These are phyloP conservation scores for Drosophila pandora DNA, from an alignment of 1,140 invertebrate species.

Conservation along the genomic window DNA sequence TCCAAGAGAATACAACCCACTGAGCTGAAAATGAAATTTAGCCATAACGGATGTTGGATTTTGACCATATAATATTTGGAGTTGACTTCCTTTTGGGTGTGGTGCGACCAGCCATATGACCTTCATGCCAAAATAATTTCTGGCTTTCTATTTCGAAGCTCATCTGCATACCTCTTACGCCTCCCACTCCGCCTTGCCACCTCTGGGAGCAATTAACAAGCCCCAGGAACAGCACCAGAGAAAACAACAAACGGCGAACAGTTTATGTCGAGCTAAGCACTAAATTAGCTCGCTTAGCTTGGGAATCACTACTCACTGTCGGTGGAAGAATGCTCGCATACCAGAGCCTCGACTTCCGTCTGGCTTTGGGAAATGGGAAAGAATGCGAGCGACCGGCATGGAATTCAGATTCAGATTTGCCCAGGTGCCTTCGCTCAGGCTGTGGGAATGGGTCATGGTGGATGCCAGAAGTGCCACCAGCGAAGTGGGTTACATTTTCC, in stretches of 20 bases:
- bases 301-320: slow-evolving; percentile 22
- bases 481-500: slow-evolving; percentile 40
- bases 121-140: slow-evolving; percentile 60
- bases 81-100: slow-evolving; percentile 51
- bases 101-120: slow-evolving; percentile 41
- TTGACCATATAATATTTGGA: slow-evolving; percentile 32
- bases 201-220: slow-evolving; percentile 13
- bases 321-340: slow-evolving; percentile 57
- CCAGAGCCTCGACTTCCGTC: slow-evolving; percentile 65
- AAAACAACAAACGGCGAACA: slow-evolving; percentile 21
- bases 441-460: slow-evolving; percentile 73
- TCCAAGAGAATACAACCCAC: slow-evolving; percentile 1
- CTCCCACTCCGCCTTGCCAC: neutral
- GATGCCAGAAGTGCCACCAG: slow-evolving; percentile 13
- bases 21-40: slow-evolving; percentile 65
- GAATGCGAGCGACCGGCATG: slow-evolving; percentile 53
- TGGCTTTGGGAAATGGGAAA: slow-evolving; percentile 62
- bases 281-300: slow-evolving; percentile 64
- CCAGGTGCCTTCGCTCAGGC: slow-evolving; percentile 33
- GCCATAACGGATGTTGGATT: slow-evolving; percentile 62
- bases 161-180: slow-evolving; percentile 9
- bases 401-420: slow-evolving; percentile 63
- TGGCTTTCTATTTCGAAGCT: slow-evolving; percentile 69
- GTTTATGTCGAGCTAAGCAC: slow-evolving; percentile 51
- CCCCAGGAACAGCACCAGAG: slow-evolving; percentile 22